phyloP scores from a whole-genome alignment of 2,888 invertebrate genomes.

The Plebejus anna region DNA sequence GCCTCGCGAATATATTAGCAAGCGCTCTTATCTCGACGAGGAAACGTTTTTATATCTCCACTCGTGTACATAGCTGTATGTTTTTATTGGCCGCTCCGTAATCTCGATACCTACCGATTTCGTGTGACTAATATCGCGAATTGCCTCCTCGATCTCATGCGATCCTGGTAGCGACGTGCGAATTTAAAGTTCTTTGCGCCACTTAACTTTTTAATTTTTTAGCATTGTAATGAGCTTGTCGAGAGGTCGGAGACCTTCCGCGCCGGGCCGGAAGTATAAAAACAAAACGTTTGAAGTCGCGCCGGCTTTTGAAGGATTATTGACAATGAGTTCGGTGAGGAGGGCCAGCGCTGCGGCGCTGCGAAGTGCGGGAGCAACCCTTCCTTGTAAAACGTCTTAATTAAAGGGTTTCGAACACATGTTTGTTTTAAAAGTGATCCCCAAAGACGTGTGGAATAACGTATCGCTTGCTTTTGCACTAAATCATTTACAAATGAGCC shows the following conservation, averaged over 20 bases:
- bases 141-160: constrained; percentile 54
- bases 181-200: constrained; percentile 53
- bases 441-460: constrained; percentile 54
- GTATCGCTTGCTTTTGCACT: constrained; percentile 56
- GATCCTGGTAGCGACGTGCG: constrained; percentile 60
- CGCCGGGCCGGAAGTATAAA: constrained; percentile 66
- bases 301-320: constrained; percentile 64
- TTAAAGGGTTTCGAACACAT: constrained; percentile 72
- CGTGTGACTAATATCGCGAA: constrained; percentile 32
- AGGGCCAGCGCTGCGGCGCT: constrained; percentile 53
- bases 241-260: constrained; percentile 55
- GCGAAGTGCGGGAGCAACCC: constrained; percentile 64
- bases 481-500: constrained; percentile 45
- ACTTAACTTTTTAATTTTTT: constrained; percentile 36
- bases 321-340: constrained; percentile 56
- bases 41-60: constrained; percentile 43
- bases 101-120: constrained; percentile 25
- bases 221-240: constrained; percentile 42
- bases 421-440: constrained; percentile 67
- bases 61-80: constrained; percentile 35
- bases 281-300: constrained; percentile 60
- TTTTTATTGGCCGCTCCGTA: constrained; percentile 27
- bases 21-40: constrained; percentile 39
- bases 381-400: constrained; percentile 71
- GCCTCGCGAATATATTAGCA: constrained; percentile 72